Base-by-base conservation (phyloP, 2,113 vertebrate genomes). In the Cyanoliseus patagonus region DNA sequence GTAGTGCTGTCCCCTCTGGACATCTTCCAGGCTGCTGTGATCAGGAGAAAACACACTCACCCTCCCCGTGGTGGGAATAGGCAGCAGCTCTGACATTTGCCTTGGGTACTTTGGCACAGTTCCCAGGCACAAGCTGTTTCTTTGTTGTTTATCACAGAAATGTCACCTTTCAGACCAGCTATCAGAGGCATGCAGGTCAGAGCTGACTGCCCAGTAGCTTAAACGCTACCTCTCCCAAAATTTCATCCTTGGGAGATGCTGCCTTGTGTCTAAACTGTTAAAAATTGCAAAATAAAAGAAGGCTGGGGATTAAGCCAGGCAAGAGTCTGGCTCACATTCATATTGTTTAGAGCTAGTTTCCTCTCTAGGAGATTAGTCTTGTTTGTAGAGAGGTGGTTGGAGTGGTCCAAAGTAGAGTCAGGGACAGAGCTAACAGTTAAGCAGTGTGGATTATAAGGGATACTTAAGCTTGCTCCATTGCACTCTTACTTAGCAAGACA, bases 131-230 rank as follows among this genome's bases (percentile, higher is more conserved):
- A 97, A 95, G 95, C 94, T 95, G 94, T 64, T 95, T 91, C 84
- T 95, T 95, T 95, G 94, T 91, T 95, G 92, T 95, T 96, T 95
- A 95, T 97, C 93, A 79, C 91, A 91, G 91, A 95, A 95, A 95
- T 91, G 89, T 92, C 94, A 94, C 94, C 86, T 96, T 95, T 94
- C 62, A 94, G 89, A 44, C 73, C 62, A 82, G 81, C 74, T 95
- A 73, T 95, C 10, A 0, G 66, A 86, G 57, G 28, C 30, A 6
- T 31, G 52, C 89, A 79, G 94, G 95, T 95, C 86, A 91, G 91
- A 95, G 64, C 96, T 95, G 61, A 72, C 57, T 94, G 47, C 39
- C 14, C 66, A 91, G 86, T 79, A 94, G 83, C 89, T 94, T 75
- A 79, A 94, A 84, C 9, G 23, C 16, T 63, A 5, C 91, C 23